These are phyloP conservation scores for Clitarchus hookeri DNA, from an alignment of 2,888 invertebrate species.

Conservation along the genomic window DNA sequence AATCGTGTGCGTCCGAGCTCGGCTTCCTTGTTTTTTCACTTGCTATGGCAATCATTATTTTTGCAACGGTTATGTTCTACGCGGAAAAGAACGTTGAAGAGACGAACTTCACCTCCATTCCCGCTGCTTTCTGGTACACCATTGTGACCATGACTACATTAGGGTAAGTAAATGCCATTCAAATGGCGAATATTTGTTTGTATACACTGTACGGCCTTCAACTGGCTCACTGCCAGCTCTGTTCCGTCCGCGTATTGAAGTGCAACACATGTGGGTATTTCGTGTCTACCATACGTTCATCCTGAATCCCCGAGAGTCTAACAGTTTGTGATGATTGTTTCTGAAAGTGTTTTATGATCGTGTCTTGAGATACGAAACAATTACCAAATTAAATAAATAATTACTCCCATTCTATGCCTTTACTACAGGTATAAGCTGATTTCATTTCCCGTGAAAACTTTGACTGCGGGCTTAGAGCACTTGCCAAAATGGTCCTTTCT, in stretches of 20 bases:
- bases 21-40: constrained; percentile 99
- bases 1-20: constrained; percentile 98
- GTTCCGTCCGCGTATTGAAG: neutral
- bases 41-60: constrained; percentile 99
- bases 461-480: constrained; percentile 31
- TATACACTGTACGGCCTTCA: neutral
- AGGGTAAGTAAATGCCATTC: constrained; percentile 75
- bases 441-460: neutral
- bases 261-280: neutral
- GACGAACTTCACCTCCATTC: constrained; percentile 98
- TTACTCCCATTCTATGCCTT: neutral
- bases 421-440: neutral
- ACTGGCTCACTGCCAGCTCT: neutral
- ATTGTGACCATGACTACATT: constrained; percentile 99
- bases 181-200: neutral
- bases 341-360: neutral
- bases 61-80: constrained; percentile 99
- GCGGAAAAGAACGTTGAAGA: constrained; percentile 98
- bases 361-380: neutral
- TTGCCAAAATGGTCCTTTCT: constrained; percentile 25
- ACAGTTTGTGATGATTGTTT: neutral
- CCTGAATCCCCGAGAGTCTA: neutral
- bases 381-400: neutral
- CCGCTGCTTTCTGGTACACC: constrained; percentile 99
- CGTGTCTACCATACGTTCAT: neutral